A percentile compares a stretch with the other conserved stretches of the same genome.
These are phyloP conservation scores for Acleris holmiana DNA, from an alignment of 2,888 invertebrate species.

Conservation along the genomic window DNA sequence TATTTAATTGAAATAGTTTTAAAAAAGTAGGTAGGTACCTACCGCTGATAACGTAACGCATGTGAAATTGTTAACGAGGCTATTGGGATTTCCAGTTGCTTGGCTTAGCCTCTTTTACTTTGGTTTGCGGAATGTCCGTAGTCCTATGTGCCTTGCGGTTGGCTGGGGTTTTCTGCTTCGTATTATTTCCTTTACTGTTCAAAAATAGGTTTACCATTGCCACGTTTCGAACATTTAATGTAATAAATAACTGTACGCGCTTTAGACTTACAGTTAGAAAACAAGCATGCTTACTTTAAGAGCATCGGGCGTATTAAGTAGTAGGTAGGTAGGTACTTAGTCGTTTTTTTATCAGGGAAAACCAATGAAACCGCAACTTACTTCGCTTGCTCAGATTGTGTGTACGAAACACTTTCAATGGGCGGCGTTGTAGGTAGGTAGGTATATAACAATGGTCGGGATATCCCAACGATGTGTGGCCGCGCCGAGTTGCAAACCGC, in stretches of 20 bases:
- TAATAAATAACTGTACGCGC: no score
- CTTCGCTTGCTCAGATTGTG: constrained; percentile 13
- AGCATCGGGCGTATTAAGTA: no score
- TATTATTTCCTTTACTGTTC: constrained; percentile 10
- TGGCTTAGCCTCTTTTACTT: constrained; percentile 11
- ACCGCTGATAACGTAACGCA: not conserved
- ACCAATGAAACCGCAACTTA: constrained; percentile 37
- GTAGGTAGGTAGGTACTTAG: no score
- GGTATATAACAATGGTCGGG: constrained; percentile 54
- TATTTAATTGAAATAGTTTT: no score
- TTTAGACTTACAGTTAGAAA: no score
- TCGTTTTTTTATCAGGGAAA: constrained; percentile 38
- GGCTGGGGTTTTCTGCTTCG: constrained; percentile 27
- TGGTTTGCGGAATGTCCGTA: constrained; percentile 6
- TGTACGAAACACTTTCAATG: constrained; percentile 48
- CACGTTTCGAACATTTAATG: not conserved
- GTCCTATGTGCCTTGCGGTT: constrained; percentile 24
- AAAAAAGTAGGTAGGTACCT: no score
- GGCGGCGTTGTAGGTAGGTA: constrained; percentile 43
- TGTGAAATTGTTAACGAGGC: constrained; percentile 12
- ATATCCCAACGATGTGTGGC: constrained; percentile 51
- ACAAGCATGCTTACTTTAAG: not conserved
- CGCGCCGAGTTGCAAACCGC: constrained; percentile 38
- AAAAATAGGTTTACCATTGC: constrained; percentile 11
- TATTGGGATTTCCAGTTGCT: constrained; percentile 20